Base-by-base conservation (phyloP, 2,797 vertebrate genomes). In the Eutrigla gurnardus region DNA sequence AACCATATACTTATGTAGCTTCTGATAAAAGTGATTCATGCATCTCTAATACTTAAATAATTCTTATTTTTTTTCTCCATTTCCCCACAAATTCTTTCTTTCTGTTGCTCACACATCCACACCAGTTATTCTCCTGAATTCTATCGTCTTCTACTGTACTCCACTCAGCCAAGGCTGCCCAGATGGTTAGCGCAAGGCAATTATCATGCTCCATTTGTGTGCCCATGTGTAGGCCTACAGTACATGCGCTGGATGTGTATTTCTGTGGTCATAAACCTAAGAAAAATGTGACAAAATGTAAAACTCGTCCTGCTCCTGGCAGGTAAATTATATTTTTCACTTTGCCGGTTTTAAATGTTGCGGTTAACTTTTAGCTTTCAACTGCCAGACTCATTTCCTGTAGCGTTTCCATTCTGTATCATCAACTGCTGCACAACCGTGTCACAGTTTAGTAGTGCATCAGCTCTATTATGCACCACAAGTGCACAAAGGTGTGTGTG, bases 331-430 rank as follows among this genome's bases (percentile, higher is more conserved):
- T n/a, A 11, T 50, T 5, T 54, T 65, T 59, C 49, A 65, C 60
- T 55, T 45, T 37, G 40, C 47, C 43, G 59, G n/a, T 25, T 79
- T 53, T 53, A 35, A 70, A 70, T 53, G 47, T 71, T 76, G 84
- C 0, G 58, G 78, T 72, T 78, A 5, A 57, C 11, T 36, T 70
- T 33, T 12, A 33, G 53, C 18, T 67, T 42, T 75, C 10, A 74
- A 69, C 75, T 58, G 15, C 76, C 77, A 73, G 85, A 89, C 77
- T 88, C 84, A 89, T 69, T 91, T 89, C 90, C 85, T 83, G 78
- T 36, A 55, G 11, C 42, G 39, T 83, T 65, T 73, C 37, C 3
- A 0, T n/a, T 78, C 52, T 14, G n/a, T 36, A 4, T 18, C 78
- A 39, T 70, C 58, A 69, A 65, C 67, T 43, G 75, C 73, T 65